Conservation (phyloP, 2,113 vertebrate genomes). For the Cebidichthys violaceus region DNA sequence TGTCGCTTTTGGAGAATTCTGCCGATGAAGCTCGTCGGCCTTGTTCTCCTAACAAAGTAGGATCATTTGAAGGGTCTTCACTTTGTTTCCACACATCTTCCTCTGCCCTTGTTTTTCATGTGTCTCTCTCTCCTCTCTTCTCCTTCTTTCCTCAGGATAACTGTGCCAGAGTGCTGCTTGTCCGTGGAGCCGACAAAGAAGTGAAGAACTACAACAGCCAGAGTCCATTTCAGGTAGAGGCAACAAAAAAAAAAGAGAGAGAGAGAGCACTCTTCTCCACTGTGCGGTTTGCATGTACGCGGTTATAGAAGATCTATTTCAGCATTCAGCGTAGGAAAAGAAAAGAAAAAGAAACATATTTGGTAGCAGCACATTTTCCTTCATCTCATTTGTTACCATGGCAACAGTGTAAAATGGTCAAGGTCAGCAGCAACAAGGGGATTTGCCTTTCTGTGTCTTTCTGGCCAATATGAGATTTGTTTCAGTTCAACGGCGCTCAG, state of each 20-base stretch:
- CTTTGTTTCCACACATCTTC: background rate
- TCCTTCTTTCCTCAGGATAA: conserved; percentile 84
- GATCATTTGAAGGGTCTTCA: conserved; percentile 10
- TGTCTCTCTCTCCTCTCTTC: background rate
- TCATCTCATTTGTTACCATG: conserved; percentile 65
- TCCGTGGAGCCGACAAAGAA: conserved; percentile 93
- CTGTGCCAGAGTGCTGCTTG: conserved; percentile 93
- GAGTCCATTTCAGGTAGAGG: conserved; percentile 93
- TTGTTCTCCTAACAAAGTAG: conserved; percentile 46
- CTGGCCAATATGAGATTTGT: conserved; percentile 24
- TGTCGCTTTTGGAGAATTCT: conserved; percentile 36
- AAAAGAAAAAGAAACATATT: conserved; percentile 2
- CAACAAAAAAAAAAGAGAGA: too few species aligned
- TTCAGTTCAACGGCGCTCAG: background rate
- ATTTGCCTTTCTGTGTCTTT: too few species aligned
- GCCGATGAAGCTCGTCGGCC: conserved; percentile 23
- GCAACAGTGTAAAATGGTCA: conserved; percentile 60
- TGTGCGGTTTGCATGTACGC: background rate
- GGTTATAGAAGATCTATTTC: conserved; percentile 5
- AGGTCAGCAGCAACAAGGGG: conserved; percentile 43
- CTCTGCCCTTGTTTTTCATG: background rate
- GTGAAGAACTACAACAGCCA: conserved; percentile 97
- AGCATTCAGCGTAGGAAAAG: background rate
- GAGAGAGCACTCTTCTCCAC: background rate
- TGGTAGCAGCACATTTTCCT: conserved; percentile 4